Percentiles rank a stretch among this genome's conserved stretches.
Conservation (phyloP, 1,140 invertebrate species). For the Cherax destructor region DNA sequence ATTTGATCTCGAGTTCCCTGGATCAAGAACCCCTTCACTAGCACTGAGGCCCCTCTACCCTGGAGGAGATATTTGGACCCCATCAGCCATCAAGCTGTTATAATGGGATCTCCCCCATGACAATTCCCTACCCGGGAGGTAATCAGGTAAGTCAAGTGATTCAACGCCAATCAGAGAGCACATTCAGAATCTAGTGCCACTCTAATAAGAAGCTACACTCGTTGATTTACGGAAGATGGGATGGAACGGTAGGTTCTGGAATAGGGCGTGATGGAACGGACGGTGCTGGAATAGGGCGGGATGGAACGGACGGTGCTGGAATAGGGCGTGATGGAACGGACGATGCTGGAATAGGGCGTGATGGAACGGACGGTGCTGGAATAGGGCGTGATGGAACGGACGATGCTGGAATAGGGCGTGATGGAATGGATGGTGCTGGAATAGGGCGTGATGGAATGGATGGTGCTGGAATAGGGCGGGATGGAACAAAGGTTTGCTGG, state of each 20-base stretch:
- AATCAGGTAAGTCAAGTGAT: slow-evolving; percentile 66
- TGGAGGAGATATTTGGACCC: too few species aligned
- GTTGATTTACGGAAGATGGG: slow-evolving; percentile 55
- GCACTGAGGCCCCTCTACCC: background rate
- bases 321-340: background rate
- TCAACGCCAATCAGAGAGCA: slow-evolving; percentile 58
- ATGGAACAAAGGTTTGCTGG: background rate
- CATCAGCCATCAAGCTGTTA: too few species aligned
- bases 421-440: background rate
- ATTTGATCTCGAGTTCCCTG: too few species aligned
- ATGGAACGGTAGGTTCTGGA: too few species aligned
- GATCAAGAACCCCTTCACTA: too few species aligned
- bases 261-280: too few species aligned
- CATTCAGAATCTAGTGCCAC: slow-evolving; percentile 58
- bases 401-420: background rate
- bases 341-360: too few species aligned
- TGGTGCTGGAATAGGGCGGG: background rate
- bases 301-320: background rate
- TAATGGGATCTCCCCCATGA: too few species aligned
- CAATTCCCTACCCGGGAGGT: slow-evolving; percentile 20
- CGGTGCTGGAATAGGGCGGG: background rate
- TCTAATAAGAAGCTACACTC: slow-evolving; percentile 59
- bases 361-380: too few species aligned
- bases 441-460: background rate
- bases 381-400: too few species aligned